Evolutionary conservation across 92 coral and sea anemone genomes (phyloP).

Genomic region (Epizoanthus rinbou): DNA sequence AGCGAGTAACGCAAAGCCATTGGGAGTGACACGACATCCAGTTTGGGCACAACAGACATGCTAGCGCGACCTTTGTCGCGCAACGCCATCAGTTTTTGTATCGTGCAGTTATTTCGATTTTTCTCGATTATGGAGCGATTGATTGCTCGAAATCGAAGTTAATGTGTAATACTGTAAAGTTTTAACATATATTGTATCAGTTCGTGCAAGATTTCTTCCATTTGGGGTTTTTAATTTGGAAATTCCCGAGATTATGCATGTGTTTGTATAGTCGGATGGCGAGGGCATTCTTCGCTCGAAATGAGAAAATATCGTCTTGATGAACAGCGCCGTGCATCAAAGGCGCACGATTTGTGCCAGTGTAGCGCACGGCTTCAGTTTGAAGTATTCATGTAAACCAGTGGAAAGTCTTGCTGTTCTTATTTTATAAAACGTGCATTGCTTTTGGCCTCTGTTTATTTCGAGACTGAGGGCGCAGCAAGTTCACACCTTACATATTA

Average conservation of each 20-base stretch:
- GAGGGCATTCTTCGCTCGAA: slow-evolving; percentile 35
- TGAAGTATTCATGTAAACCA: background rate
- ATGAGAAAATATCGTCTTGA: background rate
- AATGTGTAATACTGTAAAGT: background rate
- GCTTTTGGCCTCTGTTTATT: slow-evolving; percentile 40
- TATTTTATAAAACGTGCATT: slow-evolving; percentile 6
- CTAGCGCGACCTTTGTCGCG: background rate
- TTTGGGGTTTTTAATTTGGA: slow-evolving; percentile 13
- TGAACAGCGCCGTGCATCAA: background rate
- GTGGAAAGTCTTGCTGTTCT: background rate
- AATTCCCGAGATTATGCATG: background rate
- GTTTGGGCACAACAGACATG: slow-evolving; percentile 11
- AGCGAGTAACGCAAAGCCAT: slow-evolving; percentile 34
- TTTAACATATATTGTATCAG: background rate
- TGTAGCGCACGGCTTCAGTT: background rate
- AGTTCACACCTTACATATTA: slow-evolving; percentile 67
- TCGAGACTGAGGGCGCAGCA: slow-evolving; percentile 51
- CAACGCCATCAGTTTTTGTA: slow-evolving; percentile 38
- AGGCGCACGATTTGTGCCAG: background rate
- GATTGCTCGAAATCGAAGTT: background rate
- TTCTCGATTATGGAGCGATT: background rate
- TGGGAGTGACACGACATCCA: slow-evolving; percentile 44
- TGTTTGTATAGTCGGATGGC: slow-evolving; percentile 17
- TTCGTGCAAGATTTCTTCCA: slow-evolving; percentile 6
- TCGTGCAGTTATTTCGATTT: background rate